Evolutionary conservation across 53 echinoderm and acorn worm genomes (phyloP).

Genomic region (Stichopus horrens): DNA sequence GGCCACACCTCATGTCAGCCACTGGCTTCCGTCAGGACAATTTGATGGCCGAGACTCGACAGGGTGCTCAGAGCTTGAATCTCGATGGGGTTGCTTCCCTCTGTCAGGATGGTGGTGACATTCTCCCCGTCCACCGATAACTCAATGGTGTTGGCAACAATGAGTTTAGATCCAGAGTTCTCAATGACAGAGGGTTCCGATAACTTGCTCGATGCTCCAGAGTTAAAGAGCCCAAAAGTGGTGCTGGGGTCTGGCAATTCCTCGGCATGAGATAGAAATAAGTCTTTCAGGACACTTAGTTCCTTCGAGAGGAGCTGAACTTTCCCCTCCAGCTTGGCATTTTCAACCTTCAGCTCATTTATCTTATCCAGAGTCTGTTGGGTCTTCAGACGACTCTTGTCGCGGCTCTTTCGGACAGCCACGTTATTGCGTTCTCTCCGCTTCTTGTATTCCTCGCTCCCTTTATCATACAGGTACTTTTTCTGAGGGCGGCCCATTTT

Average conservation of each 20-base stretch:
- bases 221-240: slow-evolving; percentile 75
- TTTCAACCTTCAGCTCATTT: slow-evolving; percentile 81
- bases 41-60: background rate
- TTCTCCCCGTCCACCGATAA: slow-evolving; percentile 29
- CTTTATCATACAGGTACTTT: slow-evolving; percentile 70
- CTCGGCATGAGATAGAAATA: slow-evolving; percentile 84
- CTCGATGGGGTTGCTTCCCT: background rate
- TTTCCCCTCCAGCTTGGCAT: slow-evolving; percentile 81
- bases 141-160: slow-evolving; percentile 34
- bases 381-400: slow-evolving; percentile 74
- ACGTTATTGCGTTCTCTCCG: slow-evolving; percentile 91
- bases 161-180: slow-evolving; percentile 13
- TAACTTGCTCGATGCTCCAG: slow-evolving; percentile 53
- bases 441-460: slow-evolving; percentile 81
- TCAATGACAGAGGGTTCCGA: background rate
- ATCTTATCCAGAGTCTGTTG: slow-evolving; percentile 73
- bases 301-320: slow-evolving; percentile 89
- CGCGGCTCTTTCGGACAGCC: slow-evolving; percentile 91
- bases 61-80: slow-evolving; percentile 1
- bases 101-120: background rate
- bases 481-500: slow-evolving; percentile 51
- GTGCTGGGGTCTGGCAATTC: slow-evolving; percentile 94
- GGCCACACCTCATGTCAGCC: slow-evolving; percentile 23
- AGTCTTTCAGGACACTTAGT: slow-evolving; percentile 88
- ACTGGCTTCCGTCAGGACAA: slow-evolving; percentile 33